Conservation (phyloP, 2,888 invertebrate species). For the Nomada flava region DNA sequence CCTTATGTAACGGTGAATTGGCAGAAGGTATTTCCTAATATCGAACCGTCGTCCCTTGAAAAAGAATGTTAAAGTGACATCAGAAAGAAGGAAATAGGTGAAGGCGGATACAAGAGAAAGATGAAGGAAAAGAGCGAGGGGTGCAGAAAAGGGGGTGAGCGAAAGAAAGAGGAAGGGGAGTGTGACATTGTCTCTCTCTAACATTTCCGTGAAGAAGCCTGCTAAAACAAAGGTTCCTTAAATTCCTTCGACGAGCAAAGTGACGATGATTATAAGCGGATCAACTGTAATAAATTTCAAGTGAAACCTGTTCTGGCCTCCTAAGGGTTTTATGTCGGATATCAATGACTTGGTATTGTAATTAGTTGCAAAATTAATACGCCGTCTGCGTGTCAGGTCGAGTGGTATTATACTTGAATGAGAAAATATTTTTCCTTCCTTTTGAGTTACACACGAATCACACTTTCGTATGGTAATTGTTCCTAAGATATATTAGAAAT, state of each 20-base stretch:
- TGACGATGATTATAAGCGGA: background rate
- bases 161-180: background rate
- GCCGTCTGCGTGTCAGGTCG: too few species aligned
- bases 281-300: background rate
- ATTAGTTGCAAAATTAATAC: background rate
- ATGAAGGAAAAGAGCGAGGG: constrained; percentile 1
- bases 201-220: constrained; percentile 24
- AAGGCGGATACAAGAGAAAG: constrained; percentile 12
- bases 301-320: background rate
- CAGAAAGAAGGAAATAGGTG: constrained; percentile 22
- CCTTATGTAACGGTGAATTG: constrained; percentile 72
- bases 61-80: constrained; percentile 70
- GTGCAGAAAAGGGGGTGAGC: background rate
- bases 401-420: too few species aligned
- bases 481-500: too few species aligned
- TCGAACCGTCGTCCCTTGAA: constrained; percentile 68
- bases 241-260: constrained; percentile 25
- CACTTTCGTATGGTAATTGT: too few species aligned
- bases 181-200: constrained; percentile 20
- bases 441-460: too few species aligned
- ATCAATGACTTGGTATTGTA: background rate
- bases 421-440: too few species aligned
- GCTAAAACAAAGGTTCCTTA: constrained; percentile 58
- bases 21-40: constrained; percentile 77
- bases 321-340: background rate